Conservation (phyloP, 2,888 invertebrate species). For the Phyllotreta striolata region DNA sequence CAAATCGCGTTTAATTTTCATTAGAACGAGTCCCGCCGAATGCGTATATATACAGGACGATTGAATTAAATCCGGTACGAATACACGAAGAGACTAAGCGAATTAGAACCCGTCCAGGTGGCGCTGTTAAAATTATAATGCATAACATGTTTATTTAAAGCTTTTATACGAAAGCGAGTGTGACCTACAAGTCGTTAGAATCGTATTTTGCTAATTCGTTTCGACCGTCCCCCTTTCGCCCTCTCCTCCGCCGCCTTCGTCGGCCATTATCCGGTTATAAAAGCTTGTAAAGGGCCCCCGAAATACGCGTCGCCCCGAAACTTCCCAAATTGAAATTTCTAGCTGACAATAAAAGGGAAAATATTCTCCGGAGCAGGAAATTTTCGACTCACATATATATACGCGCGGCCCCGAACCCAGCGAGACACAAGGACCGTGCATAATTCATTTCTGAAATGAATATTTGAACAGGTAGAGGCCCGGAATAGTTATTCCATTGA, state of each 20-base stretch:
- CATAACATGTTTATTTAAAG: no score
- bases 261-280: constrained; percentile 23
- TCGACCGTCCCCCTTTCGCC: not conserved
- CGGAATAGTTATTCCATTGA: constrained; percentile 29
- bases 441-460: constrained; percentile 29
- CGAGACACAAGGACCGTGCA: constrained; percentile 23
- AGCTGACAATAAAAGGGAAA: constrained; percentile 29
- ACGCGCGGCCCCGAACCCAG: constrained; percentile 6
- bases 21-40: constrained; percentile 14
- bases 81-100: no score
- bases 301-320: constrained; percentile 9
- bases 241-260: not conserved
- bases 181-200: no score
- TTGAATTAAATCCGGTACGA: no score
- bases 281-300: constrained; percentile 13
- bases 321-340: constrained; percentile 28
- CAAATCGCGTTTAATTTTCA: constrained; percentile 43
- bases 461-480: constrained; percentile 25
- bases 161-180: no score
- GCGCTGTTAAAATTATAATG: no score
- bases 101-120: no score
- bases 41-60: no score
- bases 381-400: constrained; percentile 22
- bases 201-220: no score
- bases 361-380: constrained; percentile 20